phyloP scores from a whole-genome alignment of 2,113 vertebrate species.

The Sinocyclocheilus grahami region DNA sequence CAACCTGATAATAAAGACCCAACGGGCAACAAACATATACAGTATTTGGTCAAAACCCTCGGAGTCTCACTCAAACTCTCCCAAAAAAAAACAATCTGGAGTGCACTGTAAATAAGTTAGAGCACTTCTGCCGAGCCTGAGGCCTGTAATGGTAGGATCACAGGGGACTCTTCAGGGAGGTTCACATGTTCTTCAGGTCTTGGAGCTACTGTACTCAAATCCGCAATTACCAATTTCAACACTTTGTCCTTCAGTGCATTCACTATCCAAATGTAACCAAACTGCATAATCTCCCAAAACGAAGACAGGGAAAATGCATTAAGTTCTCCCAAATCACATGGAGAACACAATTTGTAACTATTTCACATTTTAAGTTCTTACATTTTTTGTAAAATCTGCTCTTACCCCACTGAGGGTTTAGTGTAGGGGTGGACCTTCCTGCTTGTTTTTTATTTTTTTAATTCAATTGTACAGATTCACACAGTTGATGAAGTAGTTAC shows the following conservation, averaged over 20 bases:
- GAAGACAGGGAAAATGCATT: neutral
- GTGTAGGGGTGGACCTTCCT: neutral
- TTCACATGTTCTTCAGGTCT: neutral
- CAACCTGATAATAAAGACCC: constrained; percentile 21
- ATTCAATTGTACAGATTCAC: too few relatives aligned
- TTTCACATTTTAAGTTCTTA: neutral
- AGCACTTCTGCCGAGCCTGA: neutral
- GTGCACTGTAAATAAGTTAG: constrained; percentile 7
- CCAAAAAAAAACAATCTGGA: neutral
- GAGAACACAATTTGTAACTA: neutral
- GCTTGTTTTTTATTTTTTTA: too few relatives aligned
- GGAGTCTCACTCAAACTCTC: neutral
- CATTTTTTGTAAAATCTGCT: neutral
- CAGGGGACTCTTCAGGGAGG: neutral
- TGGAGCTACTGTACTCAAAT: neutral
- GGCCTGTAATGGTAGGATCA: constrained; percentile 7
- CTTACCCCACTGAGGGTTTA: neutral
- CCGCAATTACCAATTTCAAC: neutral
- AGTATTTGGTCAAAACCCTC: neutral
- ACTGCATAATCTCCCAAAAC: neutral
- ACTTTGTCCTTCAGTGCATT: neutral
- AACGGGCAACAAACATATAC: neutral
- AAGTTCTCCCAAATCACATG: neutral
- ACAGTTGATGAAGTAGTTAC: too few relatives aligned
- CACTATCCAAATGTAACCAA: neutral